phyloP scores from a whole-genome alignment of 2,113 vertebrate genomes.

The Crotalus helleri region DNA sequence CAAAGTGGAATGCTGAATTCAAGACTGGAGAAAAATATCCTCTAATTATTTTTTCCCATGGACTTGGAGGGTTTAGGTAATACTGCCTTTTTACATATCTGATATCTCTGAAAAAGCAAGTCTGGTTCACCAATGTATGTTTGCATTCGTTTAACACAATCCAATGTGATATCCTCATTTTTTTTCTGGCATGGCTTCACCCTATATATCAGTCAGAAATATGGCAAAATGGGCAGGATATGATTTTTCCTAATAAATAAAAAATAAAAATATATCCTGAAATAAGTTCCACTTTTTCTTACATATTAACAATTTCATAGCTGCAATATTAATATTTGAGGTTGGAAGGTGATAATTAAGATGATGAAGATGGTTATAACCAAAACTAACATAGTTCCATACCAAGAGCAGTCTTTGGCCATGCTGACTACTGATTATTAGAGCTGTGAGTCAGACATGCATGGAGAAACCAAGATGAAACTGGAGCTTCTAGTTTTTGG shows the following conservation, averaged over 20 bases:
- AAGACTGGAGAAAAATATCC: slow-evolving; percentile 84
- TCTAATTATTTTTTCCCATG: slow-evolving; percentile 90
- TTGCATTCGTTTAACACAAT: not conserved
- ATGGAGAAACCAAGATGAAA: not conserved
- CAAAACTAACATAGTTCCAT: not conserved
- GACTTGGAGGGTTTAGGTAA: slow-evolving; percentile 95
- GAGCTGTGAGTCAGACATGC: not conserved
- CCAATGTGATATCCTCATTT: not conserved
- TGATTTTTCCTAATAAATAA: not conserved
- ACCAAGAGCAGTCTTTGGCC: not conserved
- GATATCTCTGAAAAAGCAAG: not conserved
- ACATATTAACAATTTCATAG: not conserved
- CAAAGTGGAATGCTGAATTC: slow-evolving; percentile 82
- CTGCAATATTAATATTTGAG: not conserved
- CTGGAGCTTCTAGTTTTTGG: not conserved
- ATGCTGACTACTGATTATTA: not conserved
- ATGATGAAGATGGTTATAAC: not conserved
- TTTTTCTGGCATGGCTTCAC: not conserved
- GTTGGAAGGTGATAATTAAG: not conserved
- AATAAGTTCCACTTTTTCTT: not conserved
- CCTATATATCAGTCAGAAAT: not conserved
- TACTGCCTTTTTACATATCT: slow-evolving; percentile 7
- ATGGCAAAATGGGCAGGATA: not conserved
- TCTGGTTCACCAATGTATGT: not conserved
- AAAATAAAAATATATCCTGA: not conserved